Base-by-base conservation (phyloP, 1,140 invertebrate genomes). In the Drosophila fuyamai region DNA sequence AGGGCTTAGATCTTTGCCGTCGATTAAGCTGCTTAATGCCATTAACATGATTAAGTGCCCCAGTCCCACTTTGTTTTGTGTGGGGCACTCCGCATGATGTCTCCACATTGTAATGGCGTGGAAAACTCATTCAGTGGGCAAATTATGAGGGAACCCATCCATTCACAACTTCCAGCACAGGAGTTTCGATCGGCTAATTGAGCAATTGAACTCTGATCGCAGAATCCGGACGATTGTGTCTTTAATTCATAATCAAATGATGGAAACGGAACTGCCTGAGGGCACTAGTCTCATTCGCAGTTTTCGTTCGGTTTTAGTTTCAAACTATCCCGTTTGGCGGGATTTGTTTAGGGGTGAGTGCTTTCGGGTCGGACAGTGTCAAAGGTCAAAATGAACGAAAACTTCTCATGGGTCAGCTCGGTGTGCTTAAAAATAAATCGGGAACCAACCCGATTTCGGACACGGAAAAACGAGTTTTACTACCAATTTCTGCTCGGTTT, bases 11-110 rank as follows among this genome's bases (percentile, higher is more conserved):
- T 88, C 84, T 88, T 76, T 71, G 83, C 83, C 83, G 83, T 89
- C 83, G 83, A 88, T 88, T 89, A 83, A 88, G 83, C 83, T 77
- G 84, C 84, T 88, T 88, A 88, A 88, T 88, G 77, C 80, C 84
- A 88, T 89, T 88, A 88, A 88, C 84, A 88, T 88, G 84, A 88
- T 88, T 89, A 88, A 88, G 60, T 61, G 75, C 67, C 82, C 76
- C 70, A 53, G 53, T 23, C 12, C 40, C 51, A 16, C 23, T 47
- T 32, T 16, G 71, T 18, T 32, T 32, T 7, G 29, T 32, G 23
- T 23, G 23, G 51, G 12, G 23, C 54, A 54, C 61, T 51, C 54
- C 46, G 9, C 67, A 71, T 48, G 67, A 35, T 29, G 29, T 67
- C 65, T 29, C 14, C 12, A 13, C 60, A 66, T 51, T 62, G 62